A percentile compares a stretch with the other conserved stretches of the same genome.
phyloP scores from a whole-genome alignment of 2,888 invertebrate genomes.

The Hipparchia semele region DNA sequence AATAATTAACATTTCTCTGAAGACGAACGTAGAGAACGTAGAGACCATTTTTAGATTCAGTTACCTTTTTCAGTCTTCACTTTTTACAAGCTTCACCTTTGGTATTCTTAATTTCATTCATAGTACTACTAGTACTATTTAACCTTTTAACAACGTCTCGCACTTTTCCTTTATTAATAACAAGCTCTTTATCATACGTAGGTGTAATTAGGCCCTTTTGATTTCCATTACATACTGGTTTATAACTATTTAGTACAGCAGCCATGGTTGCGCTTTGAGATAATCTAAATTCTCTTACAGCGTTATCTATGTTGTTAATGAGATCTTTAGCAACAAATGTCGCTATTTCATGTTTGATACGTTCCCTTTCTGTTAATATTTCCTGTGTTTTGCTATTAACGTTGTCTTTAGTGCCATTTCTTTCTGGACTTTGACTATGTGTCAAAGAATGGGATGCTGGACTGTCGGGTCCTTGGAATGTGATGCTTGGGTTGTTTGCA shows the following conservation, averaged over 20 bases:
- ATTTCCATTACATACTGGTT: slow-evolving; percentile 58
- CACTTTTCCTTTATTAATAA: slow-evolving; percentile 77
- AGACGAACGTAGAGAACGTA: too few species aligned
- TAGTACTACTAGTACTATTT: slow-evolving; percentile 58
- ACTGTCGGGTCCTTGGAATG: slow-evolving; percentile 77
- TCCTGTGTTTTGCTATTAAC: slow-evolving; percentile 56
- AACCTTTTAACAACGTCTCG: slow-evolving; percentile 77
- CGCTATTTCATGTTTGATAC: slow-evolving; percentile 77
- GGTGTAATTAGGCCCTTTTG: slow-evolving; percentile 67
- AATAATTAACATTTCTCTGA: slow-evolving; percentile 7
- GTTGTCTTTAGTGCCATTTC: slow-evolving; percentile 57
- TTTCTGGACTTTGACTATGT: slow-evolving; percentile 69
- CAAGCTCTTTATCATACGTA: slow-evolving; percentile 72
- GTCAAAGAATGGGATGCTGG: slow-evolving; percentile 73
- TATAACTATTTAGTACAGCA: slow-evolving; percentile 41
- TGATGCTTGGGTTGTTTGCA: slow-evolving; percentile 71
- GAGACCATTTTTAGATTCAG: not conserved
- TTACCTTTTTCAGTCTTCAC: slow-evolving; percentile 37
- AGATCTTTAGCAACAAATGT: slow-evolving; percentile 76
- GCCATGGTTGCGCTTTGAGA: slow-evolving; percentile 69
- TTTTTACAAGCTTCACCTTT: slow-evolving; percentile 35
- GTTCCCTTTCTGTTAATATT: slow-evolving; percentile 66
- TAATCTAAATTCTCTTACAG: slow-evolving; percentile 71
- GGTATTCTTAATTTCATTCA: slow-evolving; percentile 35
- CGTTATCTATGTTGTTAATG: slow-evolving; percentile 73